Evolutionary conservation across 1,140 invertebrate species (phyloP), one percentile per base, ranked within the genome.

Genomic region (Lucilia cuprina): DNA sequence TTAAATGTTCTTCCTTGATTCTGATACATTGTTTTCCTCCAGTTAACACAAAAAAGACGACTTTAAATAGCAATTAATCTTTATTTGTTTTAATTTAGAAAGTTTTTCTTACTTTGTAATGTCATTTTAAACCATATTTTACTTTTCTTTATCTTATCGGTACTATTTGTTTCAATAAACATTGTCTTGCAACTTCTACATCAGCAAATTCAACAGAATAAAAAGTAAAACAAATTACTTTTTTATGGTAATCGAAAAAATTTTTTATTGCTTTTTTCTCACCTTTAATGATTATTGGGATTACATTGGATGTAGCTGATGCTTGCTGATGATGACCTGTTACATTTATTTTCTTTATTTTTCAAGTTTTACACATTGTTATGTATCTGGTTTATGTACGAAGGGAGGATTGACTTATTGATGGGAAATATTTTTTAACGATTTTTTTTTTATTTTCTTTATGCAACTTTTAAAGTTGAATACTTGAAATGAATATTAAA

Each of bases 1-100:
- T n/a, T n/a, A n/a, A n/a, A n/a, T n/a, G n/a, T n/a, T n/a, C n/a
- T n/a, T n/a, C n/a, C n/a, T n/a, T n/a, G n/a, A n/a, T n/a, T n/a
- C n/a, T n/a, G n/a, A n/a, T n/a, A n/a, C n/a, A n/a, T n/a, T n/a
- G n/a, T n/a, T n/a, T n/a, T n/a, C n/a, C n/a, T n/a, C n/a, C n/a
- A n/a, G n/a, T n/a, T n/a, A 30, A 30, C 3, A 41, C 41, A 41
- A 60, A 60, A n/a, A 7, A 60, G 10, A 10, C 19, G 9, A 21
- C 19, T 70, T 70, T 21, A 21, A 70, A 21, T 70, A 21, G 19
- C 65, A 70, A 70, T 70, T 70, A 70, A 70, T 70, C 65, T 70
- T 70, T 70, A 70, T 70, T 70, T 70, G 65, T 70, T 70, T 70
- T 70, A 70, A 70, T 70, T 70, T 60, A 25, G 25, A 70, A 70